These are phyloP conservation scores for Numenius arquata DNA, from an alignment of 2,113 vertebrate species.

Conservation along the genomic window DNA sequence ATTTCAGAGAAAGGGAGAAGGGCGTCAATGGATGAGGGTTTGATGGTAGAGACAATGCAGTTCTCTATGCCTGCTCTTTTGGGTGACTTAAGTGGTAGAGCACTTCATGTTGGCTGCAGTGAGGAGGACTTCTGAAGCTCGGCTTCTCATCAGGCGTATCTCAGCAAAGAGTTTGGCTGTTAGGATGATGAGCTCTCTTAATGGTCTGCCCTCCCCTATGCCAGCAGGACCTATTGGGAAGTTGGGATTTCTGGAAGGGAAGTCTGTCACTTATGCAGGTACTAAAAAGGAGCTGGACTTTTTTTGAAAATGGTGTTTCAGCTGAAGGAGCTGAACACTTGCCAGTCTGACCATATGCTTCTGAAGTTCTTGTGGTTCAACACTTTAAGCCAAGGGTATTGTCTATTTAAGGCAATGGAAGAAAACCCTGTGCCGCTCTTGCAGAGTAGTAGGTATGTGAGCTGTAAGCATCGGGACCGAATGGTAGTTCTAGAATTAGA, in stretches of 20 bases:
- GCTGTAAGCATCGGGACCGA: not conserved
- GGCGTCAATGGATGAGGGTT: not conserved
- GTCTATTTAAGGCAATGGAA: slow-evolving; percentile 22
- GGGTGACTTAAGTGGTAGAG: not conserved
- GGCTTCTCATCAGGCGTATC: not conserved
- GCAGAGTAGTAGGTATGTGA: slow-evolving; percentile 12
- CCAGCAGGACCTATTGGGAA: not conserved
- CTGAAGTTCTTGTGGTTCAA: not conserved
- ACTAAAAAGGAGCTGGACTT: not conserved
- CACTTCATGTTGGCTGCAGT: not conserved
- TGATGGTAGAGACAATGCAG: not conserved
- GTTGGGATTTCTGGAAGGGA: not conserved
- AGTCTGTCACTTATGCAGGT: not conserved
- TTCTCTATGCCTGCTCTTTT: not conserved
- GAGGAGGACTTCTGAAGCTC: not conserved
- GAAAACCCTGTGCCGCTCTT: not conserved
- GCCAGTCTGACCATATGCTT: not conserved
- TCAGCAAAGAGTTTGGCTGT: not conserved
- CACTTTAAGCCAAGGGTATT: not conserved
- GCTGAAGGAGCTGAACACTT: not conserved
- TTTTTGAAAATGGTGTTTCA: not conserved
- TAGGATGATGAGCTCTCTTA: not conserved
- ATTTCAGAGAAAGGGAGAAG: not conserved
- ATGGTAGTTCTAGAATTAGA: slow-evolving; percentile 23
- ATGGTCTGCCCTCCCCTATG: not conserved